Evolutionary conservation across 1,140 invertebrate genomes (phyloP), one percentile per base, ranked within the genome.

Genomic region (Tetranychus cinnabarinus): DNA sequence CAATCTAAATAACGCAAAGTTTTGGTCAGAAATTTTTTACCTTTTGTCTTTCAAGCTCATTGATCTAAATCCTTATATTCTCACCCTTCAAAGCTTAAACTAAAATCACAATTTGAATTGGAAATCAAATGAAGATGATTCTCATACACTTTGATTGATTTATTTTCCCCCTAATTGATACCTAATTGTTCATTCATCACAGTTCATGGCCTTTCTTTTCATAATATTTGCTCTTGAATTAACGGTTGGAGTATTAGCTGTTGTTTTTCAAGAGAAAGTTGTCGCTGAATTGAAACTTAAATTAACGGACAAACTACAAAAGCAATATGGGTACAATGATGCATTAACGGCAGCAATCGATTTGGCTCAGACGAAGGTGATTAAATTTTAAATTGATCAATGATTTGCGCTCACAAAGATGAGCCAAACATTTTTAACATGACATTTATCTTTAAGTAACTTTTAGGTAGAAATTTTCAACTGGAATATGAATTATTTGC

Each of bases 331-430:
- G 2, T 73, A 83, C 15, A 81, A 76, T 56, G 78, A 78, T 61
- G 79, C 82, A 67, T 85, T 86, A 66, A 88, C 85, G 4, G 82
- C 83, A 58, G 84, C 85, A 15, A 74, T 88, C 39, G 86, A 85
- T 73, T 74, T 84, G 62, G 81, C 79, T 0, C 83, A 85, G 71
- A 78, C 79, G 15, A 73, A 71, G 65, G 80, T 82, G 75, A 71
- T 68, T 69, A 62, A 56, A 23, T 23, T 23, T 23, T 23, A 23
- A 34, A 37, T 31, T 36, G 10, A 31, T 39, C 4, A 37, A 37
- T 59, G 8, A 47, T 52, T 58, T 59, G 57, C 46, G 55, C 23
- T 23, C 23, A 23, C 23, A 23, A 23, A 23, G 37, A 45, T 56
- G 31, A 42, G 33, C 35, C 4, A 23, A 23, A 0, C 23, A 23